phyloP scores from a whole-genome alignment of 2,888 invertebrate genomes.

The Chloroclystis v-ata region DNA sequence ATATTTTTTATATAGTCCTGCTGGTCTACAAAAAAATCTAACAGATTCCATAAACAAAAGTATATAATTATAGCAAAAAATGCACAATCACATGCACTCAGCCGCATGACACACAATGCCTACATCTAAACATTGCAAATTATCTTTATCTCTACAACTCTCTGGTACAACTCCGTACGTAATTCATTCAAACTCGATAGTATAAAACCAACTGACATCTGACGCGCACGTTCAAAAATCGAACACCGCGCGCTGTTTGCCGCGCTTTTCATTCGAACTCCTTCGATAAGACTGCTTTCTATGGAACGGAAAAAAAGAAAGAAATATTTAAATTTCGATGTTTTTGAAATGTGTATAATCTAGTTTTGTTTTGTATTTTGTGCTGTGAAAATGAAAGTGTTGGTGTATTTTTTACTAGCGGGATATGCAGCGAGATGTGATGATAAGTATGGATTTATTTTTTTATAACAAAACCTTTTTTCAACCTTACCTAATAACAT shows the following conservation, averaged over 20 bases:
- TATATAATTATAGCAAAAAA: too few relatives aligned
- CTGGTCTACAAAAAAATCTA: too few relatives aligned
- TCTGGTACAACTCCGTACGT: not conserved
- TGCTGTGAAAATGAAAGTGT: slow-evolving; percentile 40
- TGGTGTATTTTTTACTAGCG: slow-evolving; percentile 50
- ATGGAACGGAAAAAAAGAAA: slow-evolving; percentile 2
- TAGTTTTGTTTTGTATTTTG: slow-evolving; percentile 10
- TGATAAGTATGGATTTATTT: slow-evolving; percentile 46
- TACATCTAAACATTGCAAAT: too few relatives aligned
- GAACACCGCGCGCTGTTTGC: slow-evolving; percentile 21
- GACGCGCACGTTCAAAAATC: slow-evolving; percentile 20
- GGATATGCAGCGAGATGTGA: slow-evolving; percentile 57
- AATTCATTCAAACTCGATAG: slow-evolving; percentile 19
- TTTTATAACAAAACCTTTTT: too few relatives aligned
- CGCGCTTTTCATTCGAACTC: slow-evolving; percentile 15
- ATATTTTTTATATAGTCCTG: too few relatives aligned
- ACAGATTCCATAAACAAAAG: too few relatives aligned
- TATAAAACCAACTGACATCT: slow-evolving; percentile 22
- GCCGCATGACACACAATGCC: slow-evolving; percentile 1
- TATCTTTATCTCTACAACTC: too few relatives aligned
- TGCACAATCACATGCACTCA: too few relatives aligned
- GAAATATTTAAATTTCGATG: not conserved
- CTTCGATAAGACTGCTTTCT: slow-evolving; percentile 1
- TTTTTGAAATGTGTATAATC: not conserved
- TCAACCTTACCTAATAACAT: too few relatives aligned